Conservation (phyloP, 2,113 vertebrate genomes). For the Calyptommatus sinebrachiatus region DNA sequence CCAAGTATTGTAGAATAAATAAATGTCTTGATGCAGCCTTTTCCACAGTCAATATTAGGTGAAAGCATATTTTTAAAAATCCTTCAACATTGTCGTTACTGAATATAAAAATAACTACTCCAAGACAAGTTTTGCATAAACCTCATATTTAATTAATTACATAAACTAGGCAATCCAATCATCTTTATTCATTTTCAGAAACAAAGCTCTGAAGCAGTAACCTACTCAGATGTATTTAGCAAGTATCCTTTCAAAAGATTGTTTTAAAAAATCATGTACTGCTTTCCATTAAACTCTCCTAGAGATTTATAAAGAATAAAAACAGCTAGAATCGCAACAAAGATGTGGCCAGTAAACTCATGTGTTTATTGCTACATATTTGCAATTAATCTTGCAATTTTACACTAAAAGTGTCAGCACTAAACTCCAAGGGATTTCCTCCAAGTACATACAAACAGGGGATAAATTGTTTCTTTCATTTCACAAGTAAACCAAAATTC, state of each 20-base stretch:
- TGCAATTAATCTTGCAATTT: neutral
- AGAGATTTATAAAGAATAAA: too few relatives aligned
- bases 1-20: too few relatives aligned
- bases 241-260: neutral
- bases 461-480: conserved; percentile 3
- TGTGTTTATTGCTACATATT: neutral
- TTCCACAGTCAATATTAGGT: too few relatives aligned
- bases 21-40: too few relatives aligned
- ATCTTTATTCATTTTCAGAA: neutral
- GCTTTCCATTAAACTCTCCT: too few relatives aligned
- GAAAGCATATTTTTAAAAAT: neutral
- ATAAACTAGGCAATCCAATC: neutral
- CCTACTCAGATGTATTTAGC: neutral
- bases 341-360: neutral
- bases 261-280: too few relatives aligned
- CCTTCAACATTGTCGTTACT: neutral
- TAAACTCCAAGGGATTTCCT: neutral
- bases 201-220: neutral
- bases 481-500: neutral
- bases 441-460: neutral
- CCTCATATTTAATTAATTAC: neutral
- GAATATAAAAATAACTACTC: neutral
- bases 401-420: neutral
- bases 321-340: too few relatives aligned
- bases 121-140: neutral